phyloP scores from a whole-genome alignment of 2,888 invertebrate species.

The Cephus rjabovi region DNA sequence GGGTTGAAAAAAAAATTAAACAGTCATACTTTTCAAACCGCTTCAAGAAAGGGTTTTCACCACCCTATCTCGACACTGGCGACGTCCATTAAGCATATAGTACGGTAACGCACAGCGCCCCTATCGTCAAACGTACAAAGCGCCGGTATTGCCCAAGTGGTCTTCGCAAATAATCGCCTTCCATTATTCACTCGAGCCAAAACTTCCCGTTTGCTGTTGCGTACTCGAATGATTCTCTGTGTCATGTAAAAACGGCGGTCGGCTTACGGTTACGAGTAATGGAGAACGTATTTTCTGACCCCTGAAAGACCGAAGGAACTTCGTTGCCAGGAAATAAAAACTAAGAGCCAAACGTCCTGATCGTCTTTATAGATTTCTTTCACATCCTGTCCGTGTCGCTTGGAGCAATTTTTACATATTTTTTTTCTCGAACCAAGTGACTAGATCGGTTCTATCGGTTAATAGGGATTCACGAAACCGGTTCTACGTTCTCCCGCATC shows the following conservation, averaged over 20 bases:
- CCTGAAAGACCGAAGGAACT: background rate
- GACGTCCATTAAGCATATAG: background rate
- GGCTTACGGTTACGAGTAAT: background rate
- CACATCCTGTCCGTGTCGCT: background rate
- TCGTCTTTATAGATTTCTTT: background rate
- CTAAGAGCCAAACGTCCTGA: background rate
- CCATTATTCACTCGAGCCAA: background rate
- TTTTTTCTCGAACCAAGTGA: background rate
- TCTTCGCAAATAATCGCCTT: background rate
- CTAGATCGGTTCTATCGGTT: background rate
- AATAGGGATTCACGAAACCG: background rate
- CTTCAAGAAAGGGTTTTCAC: background rate
- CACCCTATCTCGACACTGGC: background rate
- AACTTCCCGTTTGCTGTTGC: background rate
- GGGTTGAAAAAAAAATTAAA: background rate
- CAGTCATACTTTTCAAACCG: background rate
- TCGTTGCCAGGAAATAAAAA: background rate
- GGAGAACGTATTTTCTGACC: background rate
- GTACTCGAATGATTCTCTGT: background rate
- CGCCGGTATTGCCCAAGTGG: background rate
- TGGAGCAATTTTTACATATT: background rate
- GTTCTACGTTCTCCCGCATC: background rate
- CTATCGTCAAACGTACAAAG: background rate
- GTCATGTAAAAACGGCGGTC: background rate
- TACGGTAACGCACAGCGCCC: background rate